Percentiles rank a stretch among this genome's conserved stretches.
Conservation (phyloP, 2,888 invertebrate species). For the Caenorhabditis afra region DNA sequence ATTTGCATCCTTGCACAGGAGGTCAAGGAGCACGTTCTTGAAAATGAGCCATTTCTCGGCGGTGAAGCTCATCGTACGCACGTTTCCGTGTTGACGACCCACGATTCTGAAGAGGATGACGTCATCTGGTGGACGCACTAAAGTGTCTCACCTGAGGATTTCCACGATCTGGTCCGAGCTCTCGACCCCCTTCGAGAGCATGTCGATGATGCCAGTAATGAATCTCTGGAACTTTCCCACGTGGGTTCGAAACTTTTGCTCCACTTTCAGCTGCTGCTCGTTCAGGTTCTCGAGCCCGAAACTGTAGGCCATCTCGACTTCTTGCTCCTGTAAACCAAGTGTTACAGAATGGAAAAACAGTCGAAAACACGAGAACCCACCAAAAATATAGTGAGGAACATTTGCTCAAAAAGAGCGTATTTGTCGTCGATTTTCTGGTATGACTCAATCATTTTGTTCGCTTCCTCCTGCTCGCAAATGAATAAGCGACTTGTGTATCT, state of each 20-base stretch:
- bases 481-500: constrained; percentile 74
- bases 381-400: constrained; percentile 76
- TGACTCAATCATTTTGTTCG: constrained; percentile 70
- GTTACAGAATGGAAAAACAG: neutral
- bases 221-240: constrained; percentile 77
- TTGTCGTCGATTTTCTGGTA: constrained; percentile 76
- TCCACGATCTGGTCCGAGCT: constrained; percentile 66
- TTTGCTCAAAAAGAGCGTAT: constrained; percentile 73
- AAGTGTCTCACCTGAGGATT: constrained; percentile 58
- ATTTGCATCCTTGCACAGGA: constrained; percentile 69
- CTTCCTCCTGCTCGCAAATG: constrained; percentile 75
- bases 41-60: constrained; percentile 79
- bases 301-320: constrained; percentile 74
- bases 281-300: constrained; percentile 74
- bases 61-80: constrained; percentile 76
- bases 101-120: constrained; percentile 68
- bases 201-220: constrained; percentile 74
- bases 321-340: constrained; percentile 72
- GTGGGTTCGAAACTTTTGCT: constrained; percentile 73
- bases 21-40: constrained; percentile 73
- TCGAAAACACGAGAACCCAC: constrained; percentile 42
- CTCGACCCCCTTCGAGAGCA: constrained; percentile 71
- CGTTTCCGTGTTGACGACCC: constrained; percentile 77
- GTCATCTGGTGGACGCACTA: no score
- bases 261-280: constrained; percentile 70